Base-by-base conservation (phyloP, 2,888 invertebrate genomes). In the Cataglyphis rosenhaueri region DNA sequence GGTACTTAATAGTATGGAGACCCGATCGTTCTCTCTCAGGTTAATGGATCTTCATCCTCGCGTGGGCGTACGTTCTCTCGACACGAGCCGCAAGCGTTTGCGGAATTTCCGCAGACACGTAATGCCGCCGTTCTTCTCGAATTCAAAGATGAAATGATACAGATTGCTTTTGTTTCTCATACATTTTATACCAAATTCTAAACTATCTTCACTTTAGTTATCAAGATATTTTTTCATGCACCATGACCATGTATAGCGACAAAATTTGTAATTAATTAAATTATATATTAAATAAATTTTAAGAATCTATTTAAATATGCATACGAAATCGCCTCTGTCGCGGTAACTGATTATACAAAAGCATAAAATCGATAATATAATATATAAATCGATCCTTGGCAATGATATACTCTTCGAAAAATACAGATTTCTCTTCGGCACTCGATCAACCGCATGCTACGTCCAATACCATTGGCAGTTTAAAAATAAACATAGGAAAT, bases 91-190 rank as follows among this genome's bases (percentile, higher is more conserved):
- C 73, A 79, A 79, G 78, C 78, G 74, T 35, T 32, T 44, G 78
- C 59, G 78, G 78, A 81, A 70, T 83, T 82, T 85, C 83, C 84
- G 61, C 68, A 65, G 74, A 82, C 70, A 48, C 81, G 76, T 85
- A 74, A 78, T 62, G 29, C 70, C 64, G 48, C 32, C 25, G 35
- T 48, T 76, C 55, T 18, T 18, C 64, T 25, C 44, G 32, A 65
- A n/a, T 65, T 64, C 32, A 5, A 55, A 32, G 65, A 44, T 65
- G 48, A n/a, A n/a, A 52, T n/a, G 48, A 29, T 8, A 73, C 12
- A 73, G 68, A n/a, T 41, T 70, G 32, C 18, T 44, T 57, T 41
- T 70, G 12, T 75, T 62, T 38, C 10, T 75, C 21, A 9, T 44
- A 12, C 41, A 82, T 55, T 48, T 62, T 18, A 15, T 18, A 29